These are phyloP conservation scores for Cistogaster globosa DNA, from an alignment of 2,888 invertebrate genomes.

Conservation along the genomic window DNA sequence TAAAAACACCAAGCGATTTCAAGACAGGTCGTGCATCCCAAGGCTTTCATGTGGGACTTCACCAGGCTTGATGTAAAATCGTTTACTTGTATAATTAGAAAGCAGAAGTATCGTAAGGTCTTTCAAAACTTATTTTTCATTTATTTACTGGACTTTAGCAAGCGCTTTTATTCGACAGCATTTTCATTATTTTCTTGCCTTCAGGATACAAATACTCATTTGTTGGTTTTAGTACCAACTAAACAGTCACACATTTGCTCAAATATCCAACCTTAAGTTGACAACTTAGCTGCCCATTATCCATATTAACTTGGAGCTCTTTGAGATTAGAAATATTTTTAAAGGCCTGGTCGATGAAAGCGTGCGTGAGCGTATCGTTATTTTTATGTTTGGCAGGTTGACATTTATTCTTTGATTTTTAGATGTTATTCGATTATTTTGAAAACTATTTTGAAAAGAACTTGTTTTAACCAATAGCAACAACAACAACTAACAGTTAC, in stretches of 20 bases:
- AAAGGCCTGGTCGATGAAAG: conserved; percentile 22
- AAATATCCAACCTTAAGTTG: not conserved
- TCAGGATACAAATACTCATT: not conserved
- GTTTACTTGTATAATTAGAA: too few relatives aligned
- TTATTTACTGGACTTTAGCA: too few relatives aligned
- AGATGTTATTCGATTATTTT: conserved; percentile 23
- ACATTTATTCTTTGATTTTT: conserved; percentile 53
- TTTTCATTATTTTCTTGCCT: too few relatives aligned
- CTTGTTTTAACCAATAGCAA: conserved; percentile 67
- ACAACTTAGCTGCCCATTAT: conserved; percentile 31
- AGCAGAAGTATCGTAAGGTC: too few relatives aligned
- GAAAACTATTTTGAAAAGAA: conserved; percentile 58
- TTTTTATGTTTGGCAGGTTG: conserved; percentile 58
- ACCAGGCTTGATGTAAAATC: too few relatives aligned
- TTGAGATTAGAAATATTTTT: conserved; percentile 53
- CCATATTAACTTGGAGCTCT: conserved; percentile 35
- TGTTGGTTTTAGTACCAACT: conserved; percentile 39
- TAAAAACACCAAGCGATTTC: too few relatives aligned
- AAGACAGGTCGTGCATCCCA: too few relatives aligned
- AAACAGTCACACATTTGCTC: not conserved
- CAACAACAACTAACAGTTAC: conserved; percentile 54
- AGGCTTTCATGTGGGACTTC: too few relatives aligned
- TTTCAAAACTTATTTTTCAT: too few relatives aligned
- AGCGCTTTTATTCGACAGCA: too few relatives aligned
- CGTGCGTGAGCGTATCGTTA: not conserved